Conservation (phyloP, 2,797 vertebrate species). For the Capromys pilorides region DNA sequence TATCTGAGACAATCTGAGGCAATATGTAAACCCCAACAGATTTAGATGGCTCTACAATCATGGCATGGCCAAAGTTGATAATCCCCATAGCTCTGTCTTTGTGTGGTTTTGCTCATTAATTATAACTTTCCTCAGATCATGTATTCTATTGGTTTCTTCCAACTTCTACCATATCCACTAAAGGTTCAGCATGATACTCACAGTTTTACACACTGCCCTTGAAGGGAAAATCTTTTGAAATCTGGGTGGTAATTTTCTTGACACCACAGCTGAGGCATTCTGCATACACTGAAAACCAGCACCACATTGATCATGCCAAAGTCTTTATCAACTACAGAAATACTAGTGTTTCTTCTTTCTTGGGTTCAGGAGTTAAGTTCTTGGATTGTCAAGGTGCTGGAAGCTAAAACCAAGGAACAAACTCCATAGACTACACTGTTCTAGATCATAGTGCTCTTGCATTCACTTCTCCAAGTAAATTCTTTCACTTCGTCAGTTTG, state of each 20-base stretch:
- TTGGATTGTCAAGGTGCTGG: background rate
- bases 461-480: background rate
- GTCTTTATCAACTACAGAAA: background rate
- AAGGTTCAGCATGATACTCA: background rate
- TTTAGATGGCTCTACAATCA: background rate
- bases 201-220: background rate
- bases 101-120: background rate
- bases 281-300: background rate
- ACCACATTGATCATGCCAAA: background rate
- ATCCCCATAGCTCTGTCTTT: background rate
- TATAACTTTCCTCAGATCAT: background rate
- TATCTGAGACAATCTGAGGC: background rate
- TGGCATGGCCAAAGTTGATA: background rate
- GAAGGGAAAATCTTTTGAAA: background rate
- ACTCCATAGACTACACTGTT: background rate
- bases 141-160: background rate
- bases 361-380: background rate
- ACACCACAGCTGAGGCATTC: background rate
- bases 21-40: background rate
- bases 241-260: background rate
- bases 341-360: background rate
- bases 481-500: background rate
- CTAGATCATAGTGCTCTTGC: background rate
- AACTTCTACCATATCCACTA: background rate
- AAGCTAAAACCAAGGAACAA: background rate